Evolutionary conservation across 2,113 vertebrate genomes (phyloP).

Genomic region (Hystrix brachyura): DNA sequence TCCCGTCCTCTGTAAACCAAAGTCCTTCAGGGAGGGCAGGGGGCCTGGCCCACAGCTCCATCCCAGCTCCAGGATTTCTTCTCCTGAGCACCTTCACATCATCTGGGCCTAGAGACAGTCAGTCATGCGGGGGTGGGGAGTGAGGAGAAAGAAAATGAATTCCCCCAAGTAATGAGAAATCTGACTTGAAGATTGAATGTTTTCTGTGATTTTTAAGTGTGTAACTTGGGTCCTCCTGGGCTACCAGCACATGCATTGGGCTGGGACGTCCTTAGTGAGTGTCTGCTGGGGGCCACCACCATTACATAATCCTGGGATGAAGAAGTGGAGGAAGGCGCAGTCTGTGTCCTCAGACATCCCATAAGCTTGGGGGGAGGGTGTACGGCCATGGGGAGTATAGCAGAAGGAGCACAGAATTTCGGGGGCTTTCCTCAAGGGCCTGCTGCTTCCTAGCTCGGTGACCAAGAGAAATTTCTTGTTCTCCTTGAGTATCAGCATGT

Average conservation of each 20-base stretch:
- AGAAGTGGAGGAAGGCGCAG: not conserved
- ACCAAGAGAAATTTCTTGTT: not conserved
- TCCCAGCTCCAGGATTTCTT: not conserved
- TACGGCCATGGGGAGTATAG: not conserved
- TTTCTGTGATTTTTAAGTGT: constrained; percentile 37
- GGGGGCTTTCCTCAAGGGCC: not conserved
- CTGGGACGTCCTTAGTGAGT: not conserved
- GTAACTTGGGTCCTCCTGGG: not conserved
- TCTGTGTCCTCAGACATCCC: not conserved
- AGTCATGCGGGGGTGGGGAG: not conserved
- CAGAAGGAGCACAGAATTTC: no score
- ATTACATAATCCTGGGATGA: not conserved
- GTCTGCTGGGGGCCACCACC: not conserved
- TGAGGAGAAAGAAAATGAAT: not conserved
- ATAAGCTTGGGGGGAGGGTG: not conserved
- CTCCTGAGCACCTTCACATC: not conserved
- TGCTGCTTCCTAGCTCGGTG: not conserved
- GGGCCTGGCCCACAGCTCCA: not conserved
- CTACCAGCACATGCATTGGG: not conserved
- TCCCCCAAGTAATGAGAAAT: not conserved
- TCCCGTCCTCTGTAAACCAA: no score
- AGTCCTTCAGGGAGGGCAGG: not conserved
- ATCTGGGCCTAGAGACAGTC: not conserved
- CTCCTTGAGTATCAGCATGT: not conserved
- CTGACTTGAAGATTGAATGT: not conserved